Percentiles rank a stretch among this genome's conserved stretches.
Conservation (phyloP, 2,888 invertebrate genomes). For the Cordilura impudica region DNA sequence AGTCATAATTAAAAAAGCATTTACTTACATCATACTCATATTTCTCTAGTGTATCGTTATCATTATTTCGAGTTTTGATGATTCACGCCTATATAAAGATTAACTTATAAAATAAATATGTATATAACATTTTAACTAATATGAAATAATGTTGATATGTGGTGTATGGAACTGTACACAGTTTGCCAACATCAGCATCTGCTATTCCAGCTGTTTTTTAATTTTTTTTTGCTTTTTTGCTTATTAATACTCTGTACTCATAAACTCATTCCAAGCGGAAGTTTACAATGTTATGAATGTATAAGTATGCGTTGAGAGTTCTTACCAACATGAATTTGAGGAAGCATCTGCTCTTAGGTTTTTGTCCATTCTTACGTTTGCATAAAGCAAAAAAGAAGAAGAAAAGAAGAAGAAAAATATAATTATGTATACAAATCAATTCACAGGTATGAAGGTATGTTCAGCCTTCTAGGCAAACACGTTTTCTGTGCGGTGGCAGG, state of each 20-base stretch:
- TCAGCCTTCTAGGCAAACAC: slow-evolving; percentile 13
- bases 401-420: neutral
- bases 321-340: neutral
- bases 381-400: neutral
- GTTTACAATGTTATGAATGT: neutral
- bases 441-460: neutral
- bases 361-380: neutral
- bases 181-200: slow-evolving; percentile 23
- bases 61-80: neutral
- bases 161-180: neutral
- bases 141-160: slow-evolving; percentile 6
- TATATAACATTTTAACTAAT: neutral
- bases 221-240: neutral
- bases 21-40: no score
- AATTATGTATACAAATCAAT: neutral
- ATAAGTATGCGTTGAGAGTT: neutral
- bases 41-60: neutral
- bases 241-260: slow-evolving; percentile 5
- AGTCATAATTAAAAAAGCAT: no score
- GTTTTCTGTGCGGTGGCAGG: slow-evolving; percentile 24
- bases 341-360: slow-evolving; percentile 31
- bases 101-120: neutral
- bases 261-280: slow-evolving; percentile 42
- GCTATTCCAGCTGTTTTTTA: slow-evolving; percentile 15
- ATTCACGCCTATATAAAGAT: neutral